phyloP scores from a whole-genome alignment of 2,113 vertebrate genomes.

The Hystrix cristata region DNA sequence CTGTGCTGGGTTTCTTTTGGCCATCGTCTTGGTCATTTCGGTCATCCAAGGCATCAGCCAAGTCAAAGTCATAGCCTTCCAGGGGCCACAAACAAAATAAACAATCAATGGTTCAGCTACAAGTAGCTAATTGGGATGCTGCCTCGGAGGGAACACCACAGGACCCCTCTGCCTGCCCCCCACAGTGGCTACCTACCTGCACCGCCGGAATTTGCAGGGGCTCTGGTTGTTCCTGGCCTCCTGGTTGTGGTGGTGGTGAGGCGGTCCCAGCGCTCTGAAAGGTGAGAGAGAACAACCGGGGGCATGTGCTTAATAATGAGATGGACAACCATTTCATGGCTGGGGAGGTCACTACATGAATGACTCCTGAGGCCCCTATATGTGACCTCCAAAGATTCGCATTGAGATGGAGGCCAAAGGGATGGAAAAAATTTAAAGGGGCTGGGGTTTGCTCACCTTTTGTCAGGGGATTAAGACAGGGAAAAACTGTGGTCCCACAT shows the following conservation, averaged over 20 bases:
- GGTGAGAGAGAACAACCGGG: not conserved
- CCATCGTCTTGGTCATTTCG: slow-evolving; percentile 87
- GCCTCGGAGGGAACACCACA: fast-evolving
- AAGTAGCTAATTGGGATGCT: not conserved
- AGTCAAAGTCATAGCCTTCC: slow-evolving; percentile 86
- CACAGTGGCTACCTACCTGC: slow-evolving; percentile 11
- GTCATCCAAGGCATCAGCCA: slow-evolving; percentile 92
- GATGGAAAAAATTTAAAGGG: not conserved
- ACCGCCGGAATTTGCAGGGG: slow-evolving; percentile 72
- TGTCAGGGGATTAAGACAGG: not conserved
- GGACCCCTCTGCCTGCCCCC: not conserved
- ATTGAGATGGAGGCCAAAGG: not conserved
- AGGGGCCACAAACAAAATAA: not conserved
- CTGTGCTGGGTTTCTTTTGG: slow-evolving; percentile 47
- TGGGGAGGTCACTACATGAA: not conserved
- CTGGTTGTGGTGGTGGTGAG: slow-evolving; percentile 83
- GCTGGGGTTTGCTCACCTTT: not conserved
- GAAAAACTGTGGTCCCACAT: not conserved
- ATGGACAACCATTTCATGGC: not conserved
- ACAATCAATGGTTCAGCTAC: not conserved
- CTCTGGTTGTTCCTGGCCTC: slow-evolving; percentile 83
- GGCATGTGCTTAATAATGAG: not conserved
- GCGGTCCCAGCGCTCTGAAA: slow-evolving; percentile 79
- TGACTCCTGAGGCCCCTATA: not conserved
- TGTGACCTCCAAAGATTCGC: not conserved